phyloP scores from a whole-genome alignment of 2,113 vertebrate genomes.

The human region DNA sequence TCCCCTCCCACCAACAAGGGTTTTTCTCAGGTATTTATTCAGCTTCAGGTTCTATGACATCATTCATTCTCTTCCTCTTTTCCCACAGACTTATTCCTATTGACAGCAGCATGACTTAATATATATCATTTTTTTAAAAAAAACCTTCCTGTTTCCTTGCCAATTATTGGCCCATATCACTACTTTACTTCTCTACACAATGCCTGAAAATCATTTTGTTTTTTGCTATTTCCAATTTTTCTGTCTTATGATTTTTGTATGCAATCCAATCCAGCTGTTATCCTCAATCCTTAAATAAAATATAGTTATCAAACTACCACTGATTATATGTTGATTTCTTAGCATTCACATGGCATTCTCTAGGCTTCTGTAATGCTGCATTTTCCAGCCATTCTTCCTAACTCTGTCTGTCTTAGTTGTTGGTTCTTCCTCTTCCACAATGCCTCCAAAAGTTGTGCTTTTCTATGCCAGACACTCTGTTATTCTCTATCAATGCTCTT shows the following conservation, averaged over 20 bases:
- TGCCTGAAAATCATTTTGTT: neutral
- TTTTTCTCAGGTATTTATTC: neutral
- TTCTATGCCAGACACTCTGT: neutral
- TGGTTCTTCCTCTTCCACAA: neutral
- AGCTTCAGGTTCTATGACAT: neutral
- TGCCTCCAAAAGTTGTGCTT: rapidly evolving
- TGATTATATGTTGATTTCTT: neutral
- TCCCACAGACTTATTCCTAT: neutral
- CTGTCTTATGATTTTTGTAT: neutral
- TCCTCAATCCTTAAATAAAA: neutral
- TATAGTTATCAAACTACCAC: neutral
- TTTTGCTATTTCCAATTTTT: neutral
- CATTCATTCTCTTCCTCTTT: neutral
- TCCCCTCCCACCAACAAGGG: neutral
- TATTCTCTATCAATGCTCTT: neutral
- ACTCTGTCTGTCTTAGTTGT: neutral
- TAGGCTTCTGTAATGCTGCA: neutral
- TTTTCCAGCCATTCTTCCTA: neutral
- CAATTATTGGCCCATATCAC: neutral
- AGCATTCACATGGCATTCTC: neutral
- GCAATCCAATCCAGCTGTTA: neutral
- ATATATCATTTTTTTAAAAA: neutral
- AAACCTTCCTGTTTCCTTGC: neutral
- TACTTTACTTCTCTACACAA: neutral
- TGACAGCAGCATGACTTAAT: neutral